Conservation (phyloP, 2,113 vertebrate species). For the Erythrocercus mccallii region DNA sequence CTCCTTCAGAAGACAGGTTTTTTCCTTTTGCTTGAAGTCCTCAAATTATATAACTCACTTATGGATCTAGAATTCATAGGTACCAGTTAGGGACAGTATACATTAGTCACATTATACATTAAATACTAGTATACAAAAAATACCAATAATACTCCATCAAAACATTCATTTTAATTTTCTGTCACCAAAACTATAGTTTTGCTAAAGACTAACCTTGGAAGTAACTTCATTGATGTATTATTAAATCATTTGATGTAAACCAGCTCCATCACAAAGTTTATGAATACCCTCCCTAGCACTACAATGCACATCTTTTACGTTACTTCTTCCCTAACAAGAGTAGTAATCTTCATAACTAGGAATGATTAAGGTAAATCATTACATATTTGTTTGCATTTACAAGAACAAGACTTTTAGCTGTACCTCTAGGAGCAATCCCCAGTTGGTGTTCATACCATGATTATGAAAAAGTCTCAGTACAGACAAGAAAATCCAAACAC, state of each 20-base stretch:
- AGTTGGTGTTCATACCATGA: accelerated
- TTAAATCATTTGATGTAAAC: not conserved
- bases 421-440: not conserved
- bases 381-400: not conserved
- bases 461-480: not conserved
- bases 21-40: not conserved
- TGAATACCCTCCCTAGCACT: not conserved
- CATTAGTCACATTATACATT: not conserved
- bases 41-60: not conserved
- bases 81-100: not conserved
- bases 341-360: not conserved
- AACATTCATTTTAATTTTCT: not conserved
- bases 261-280: not conserved
- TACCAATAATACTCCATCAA: not conserved
- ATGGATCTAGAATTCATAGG: not conserved
- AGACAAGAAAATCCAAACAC: not conserved
- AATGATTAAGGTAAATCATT: not conserved
- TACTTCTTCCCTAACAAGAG: not conserved
- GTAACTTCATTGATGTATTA: not conserved
- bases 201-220: not conserved
- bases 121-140: not conserved
- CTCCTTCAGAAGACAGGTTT: not conserved
- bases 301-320: accelerated
- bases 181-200: not conserved
- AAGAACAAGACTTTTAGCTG: not conserved